Base-by-base conservation (phyloP, 2,888 invertebrate species). In the Lathronympha strigana region DNA sequence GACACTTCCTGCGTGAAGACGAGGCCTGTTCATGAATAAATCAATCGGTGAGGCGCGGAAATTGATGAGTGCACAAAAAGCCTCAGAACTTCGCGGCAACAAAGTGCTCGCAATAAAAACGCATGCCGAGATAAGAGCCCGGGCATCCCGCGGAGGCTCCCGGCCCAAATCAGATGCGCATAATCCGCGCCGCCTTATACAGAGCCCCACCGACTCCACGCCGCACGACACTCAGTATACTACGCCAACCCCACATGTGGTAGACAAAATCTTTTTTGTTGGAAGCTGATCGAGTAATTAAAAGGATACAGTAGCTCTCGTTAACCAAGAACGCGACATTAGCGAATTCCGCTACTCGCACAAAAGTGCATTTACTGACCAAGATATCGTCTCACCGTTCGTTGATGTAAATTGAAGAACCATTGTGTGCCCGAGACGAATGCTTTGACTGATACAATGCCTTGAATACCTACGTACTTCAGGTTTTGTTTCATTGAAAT, bases 21-120 rank as follows among this genome's bases (percentile, higher is more conserved):
- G 84, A 81, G 82, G 78, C 77, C 75, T 81, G 84, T 87, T 90
- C 90, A 91, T 92, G 91, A 91, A 92, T 91, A 92, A 92, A 91
- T 90, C 90, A 90, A 87, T 87, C 82, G 82, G 69, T 71, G 82
- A 90, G 88, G 90, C 91, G 91, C 87, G 91, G 91, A 91, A 90
- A 91, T 91, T 91, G 90, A 91, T 91, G 89, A 84, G 86, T 76
- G 82, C 75, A 75, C 87, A 91, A 91, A 91, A 91, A 91, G 83
- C 77, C 79, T 80, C 79, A 82, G 83, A 84, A 82, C 85, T 84
- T 77, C 81, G 81, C 84, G 83, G 86, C 88, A 88, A 90, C 90
- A 91, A 90, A 90, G 87, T 90, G 88, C 82, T 83, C 76, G 80
- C 83, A 79, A 83, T 85, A 91, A 90, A 90, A 90, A 90, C 83